phyloP scores from a whole-genome alignment of 2,888 invertebrate genomes.

The Endomychus coccineus region DNA sequence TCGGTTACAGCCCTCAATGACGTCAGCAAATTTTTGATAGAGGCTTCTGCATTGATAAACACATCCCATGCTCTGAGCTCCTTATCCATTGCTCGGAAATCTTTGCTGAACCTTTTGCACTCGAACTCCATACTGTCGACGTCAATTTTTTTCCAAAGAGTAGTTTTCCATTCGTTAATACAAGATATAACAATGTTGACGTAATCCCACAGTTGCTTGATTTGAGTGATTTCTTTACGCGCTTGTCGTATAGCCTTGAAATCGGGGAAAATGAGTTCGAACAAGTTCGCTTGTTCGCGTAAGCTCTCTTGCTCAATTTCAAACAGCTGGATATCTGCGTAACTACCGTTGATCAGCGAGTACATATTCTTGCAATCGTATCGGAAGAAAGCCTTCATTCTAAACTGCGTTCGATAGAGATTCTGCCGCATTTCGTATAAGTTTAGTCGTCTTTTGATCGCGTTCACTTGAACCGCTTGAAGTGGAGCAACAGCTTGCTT shows the following conservation, averaged over 20 bases:
- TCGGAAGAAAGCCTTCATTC: slow-evolving; percentile 50
- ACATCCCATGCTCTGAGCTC: slow-evolving; percentile 74
- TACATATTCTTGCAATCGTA: slow-evolving; percentile 63
- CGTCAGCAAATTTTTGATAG: slow-evolving; percentile 87
- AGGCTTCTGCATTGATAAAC: slow-evolving; percentile 69
- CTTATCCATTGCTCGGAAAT: slow-evolving; percentile 71
- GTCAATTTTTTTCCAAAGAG: slow-evolving; percentile 89
- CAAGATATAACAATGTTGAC: slow-evolving; percentile 70
- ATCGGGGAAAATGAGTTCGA: slow-evolving; percentile 80
- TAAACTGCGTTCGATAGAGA: slow-evolving; percentile 71
- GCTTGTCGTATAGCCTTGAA: slow-evolving; percentile 67
- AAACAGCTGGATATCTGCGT: slow-evolving; percentile 57
- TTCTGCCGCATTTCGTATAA: slow-evolving; percentile 71
- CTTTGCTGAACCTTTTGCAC: slow-evolving; percentile 82
- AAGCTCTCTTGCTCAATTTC: slow-evolving; percentile 62
- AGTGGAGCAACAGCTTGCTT: slow-evolving; percentile 83
- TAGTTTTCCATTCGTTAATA: slow-evolving; percentile 87
- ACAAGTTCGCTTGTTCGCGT: slow-evolving; percentile 68
- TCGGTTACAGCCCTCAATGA: slow-evolving; percentile 88
- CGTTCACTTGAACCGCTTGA: slow-evolving; percentile 80
- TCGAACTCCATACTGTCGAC: slow-evolving; percentile 92
- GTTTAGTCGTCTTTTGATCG: slow-evolving; percentile 73
- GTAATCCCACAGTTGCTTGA: slow-evolving; percentile 88
- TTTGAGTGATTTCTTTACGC: slow-evolving; percentile 65
- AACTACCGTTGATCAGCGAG: slow-evolving; percentile 58